Base-by-base conservation (phyloP, 1,140 invertebrate species). In the Calephelis virginiensis region DNA sequence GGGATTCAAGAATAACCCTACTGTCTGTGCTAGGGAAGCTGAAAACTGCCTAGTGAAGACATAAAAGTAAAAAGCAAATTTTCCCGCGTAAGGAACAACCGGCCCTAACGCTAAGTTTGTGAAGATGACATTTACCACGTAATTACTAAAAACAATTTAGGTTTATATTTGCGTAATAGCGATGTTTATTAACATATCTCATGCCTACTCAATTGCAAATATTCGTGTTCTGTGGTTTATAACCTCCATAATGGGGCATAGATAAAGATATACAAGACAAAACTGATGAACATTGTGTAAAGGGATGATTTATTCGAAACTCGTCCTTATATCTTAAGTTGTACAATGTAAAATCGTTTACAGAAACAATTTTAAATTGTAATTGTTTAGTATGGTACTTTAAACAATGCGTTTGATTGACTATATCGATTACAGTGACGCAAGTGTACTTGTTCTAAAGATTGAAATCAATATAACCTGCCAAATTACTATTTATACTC, bases 401-500 rank as follows among this genome's bases (percentile, higher is more conserved):
- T 8, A 38, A 59, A 59, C 56, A 59, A 59, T 38, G 56, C 12
- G 28, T 59, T n/a, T 59, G 56, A 59, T 59, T 59, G 56, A 59
- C 56, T 37, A 17, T 59, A 70, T 73, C 66, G 68, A 73, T 73
- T 71, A 68, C 28, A 64, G n/a, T 73, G 64, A 71, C 40, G 65
- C 68, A 71, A 76, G 56, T 37, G 63, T 64, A 67, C 65, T 65
- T 62, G 65, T 64, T 66, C 38, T 49, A 69, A 38, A 46, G 67
- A 69, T 69, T 49, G 38, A 37, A 63, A 72, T 69, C 63, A 71
- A 37, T 12, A 40, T 48, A 68, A 67, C 63, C 60, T 64, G 64
- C 64, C 72, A 67, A 70, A 73, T 71, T 66, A 67, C 71, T 68
- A 37, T 67, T 63, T 63, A 69, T 66, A 62, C 70, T 70, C 49